Evolutionary conservation across 2,797 vertebrate genomes (phyloP).

Genomic region (Typhlichthys eigenmanni): DNA sequence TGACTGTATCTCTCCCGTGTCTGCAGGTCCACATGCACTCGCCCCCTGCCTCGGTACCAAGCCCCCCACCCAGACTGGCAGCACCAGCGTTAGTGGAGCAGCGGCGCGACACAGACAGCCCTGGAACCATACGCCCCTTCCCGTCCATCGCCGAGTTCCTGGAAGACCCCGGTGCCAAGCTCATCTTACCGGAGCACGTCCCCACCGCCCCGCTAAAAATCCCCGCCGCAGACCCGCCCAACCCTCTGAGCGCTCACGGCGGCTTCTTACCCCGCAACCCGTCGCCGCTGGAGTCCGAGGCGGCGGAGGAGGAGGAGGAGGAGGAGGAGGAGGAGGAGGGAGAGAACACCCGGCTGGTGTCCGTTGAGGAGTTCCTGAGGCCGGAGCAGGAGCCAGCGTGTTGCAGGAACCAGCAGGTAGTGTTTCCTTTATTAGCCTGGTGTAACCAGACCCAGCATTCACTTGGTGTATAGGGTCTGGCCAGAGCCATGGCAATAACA

Average conservation of each 20-base stretch:
- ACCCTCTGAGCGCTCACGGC: slow-evolving; percentile 56
- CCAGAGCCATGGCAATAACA: no score
- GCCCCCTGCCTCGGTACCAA: slow-evolving; percentile 36
- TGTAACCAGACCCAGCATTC: no score
- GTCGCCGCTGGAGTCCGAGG: slow-evolving; percentile 76
- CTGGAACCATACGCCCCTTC: slow-evolving; percentile 64
- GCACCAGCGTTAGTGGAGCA: slow-evolving; percentile 45
- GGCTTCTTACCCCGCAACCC: slow-evolving; percentile 57
- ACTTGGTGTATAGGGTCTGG: no score
- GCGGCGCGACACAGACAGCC: slow-evolving; percentile 66
- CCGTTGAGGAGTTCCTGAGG: slow-evolving; percentile 80
- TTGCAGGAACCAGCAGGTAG: slow-evolving; percentile 63
- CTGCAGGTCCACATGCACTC: slow-evolving; percentile 62
- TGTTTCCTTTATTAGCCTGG: neutral
- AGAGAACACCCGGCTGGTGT: slow-evolving; percentile 74
- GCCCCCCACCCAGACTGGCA: slow-evolving; percentile 15
- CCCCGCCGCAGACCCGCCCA: slow-evolving; percentile 53
- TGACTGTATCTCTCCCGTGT: slow-evolving; percentile 16
- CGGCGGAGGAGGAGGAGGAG: slow-evolving; percentile 50
- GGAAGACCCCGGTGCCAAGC: slow-evolving; percentile 73
- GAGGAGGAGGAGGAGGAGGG: slow-evolving; percentile 66
- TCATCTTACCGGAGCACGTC: slow-evolving; percentile 59
- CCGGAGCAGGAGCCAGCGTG: slow-evolving; percentile 63
- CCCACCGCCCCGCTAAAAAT: slow-evolving; percentile 53
- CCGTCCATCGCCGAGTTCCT: slow-evolving; percentile 79